Evolutionary conservation across 1,140 invertebrate species (phyloP).

Genomic region (Bombus huntii): DNA sequence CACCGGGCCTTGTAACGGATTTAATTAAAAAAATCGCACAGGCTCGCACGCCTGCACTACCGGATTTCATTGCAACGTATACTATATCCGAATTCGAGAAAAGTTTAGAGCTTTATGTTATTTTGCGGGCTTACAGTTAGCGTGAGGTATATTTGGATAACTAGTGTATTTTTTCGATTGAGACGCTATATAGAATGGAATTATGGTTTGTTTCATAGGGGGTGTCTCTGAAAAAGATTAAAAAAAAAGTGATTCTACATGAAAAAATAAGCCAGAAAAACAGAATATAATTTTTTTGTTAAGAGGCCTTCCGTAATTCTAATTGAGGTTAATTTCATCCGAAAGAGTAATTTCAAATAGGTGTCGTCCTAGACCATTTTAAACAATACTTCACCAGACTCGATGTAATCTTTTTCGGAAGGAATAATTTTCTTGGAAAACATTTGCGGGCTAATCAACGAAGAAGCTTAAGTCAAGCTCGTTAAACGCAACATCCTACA

Average conservation of each 20-base stretch:
- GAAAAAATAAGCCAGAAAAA: too few relatives aligned
- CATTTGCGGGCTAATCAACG: background rate
- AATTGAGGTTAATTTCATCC: too few relatives aligned
- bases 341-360: too few relatives aligned
- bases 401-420: background rate
- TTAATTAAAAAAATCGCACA: constrained; percentile 31
- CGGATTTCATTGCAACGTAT: background rate
- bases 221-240: too few relatives aligned
- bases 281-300: too few relatives aligned
- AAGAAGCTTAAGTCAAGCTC: background rate
- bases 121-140: too few relatives aligned
- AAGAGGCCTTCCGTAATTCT: too few relatives aligned
- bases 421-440: background rate
- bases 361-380: background rate
- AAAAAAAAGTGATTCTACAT: too few relatives aligned
- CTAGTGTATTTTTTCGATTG: background rate
- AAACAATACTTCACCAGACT: background rate
- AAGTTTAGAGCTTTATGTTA: background rate
- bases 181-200: background rate
- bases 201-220: too few relatives aligned
- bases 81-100: background rate
- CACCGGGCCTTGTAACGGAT: constrained; percentile 24
- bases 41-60: background rate
- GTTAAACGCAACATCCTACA: background rate
- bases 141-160: background rate